Evolutionary conservation across 2,888 invertebrate genomes (phyloP), one percentile per base, ranked within the genome.

Genomic region (Stegophylla sp.): DNA sequence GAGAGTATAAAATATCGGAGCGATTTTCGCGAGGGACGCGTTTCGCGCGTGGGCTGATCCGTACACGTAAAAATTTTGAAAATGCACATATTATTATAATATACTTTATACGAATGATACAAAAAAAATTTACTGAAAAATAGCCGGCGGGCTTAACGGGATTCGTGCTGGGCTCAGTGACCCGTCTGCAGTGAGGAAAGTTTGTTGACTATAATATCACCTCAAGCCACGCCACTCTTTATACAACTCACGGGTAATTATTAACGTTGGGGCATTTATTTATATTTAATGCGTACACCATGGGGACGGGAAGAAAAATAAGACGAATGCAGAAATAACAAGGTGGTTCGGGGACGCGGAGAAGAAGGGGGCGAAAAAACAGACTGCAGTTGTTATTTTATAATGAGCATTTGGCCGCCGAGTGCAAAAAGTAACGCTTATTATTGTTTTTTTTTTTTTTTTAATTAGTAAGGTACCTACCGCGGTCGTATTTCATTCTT

Each of bases 381-480:
- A 41, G 20, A 61, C 61, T 17, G 26, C 15, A 10, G 74, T 74
- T 63, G 73, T 77, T 45, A 48, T n/a, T 77, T 77, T 79, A 79
- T 79, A 79, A 59, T 61, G 67, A 79, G 45, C 77, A 26, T 61
- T 76, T 67, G 59, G 69, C 17, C 26, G 69, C 17, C 26, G 23
- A 67, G 77, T 59, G 77, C 77, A 48, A 79, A 79, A 79, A 69
- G 61, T 69, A 79, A 79, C 69, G 77, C 69, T 69, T 69, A 34
- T 48, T n/a, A n/a, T n/a, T n/a, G n/a, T n/a, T n/a, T n/a, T n/a
- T n/a, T n/a, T n/a, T n/a, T n/a, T n/a, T n/a, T 79, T 79, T 73
- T 79, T 79, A 79, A 79, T 79, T 79, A 79, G 69, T 69, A 79
- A 61, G 67, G 45, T 45, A 77, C 77, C 67, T 59, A 69, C 77